phyloP scores from a whole-genome alignment of 2,113 vertebrate genomes.

The Xyliphius kryptos region DNA sequence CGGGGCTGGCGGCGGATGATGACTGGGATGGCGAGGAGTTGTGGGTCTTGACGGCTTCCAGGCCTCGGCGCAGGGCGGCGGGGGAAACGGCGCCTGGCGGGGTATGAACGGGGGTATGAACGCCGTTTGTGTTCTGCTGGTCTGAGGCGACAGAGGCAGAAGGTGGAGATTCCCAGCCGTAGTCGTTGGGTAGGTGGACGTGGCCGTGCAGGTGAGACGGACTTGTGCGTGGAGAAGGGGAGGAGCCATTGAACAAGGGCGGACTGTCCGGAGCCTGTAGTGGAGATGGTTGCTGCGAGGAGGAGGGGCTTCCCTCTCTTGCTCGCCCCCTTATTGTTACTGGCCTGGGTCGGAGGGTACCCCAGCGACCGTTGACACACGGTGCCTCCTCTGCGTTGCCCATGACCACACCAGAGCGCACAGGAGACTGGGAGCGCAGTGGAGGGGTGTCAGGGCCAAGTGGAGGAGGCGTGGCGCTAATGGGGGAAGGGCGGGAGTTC shows the following conservation, averaged over 20 bases:
- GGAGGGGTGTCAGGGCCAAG: slow-evolving; percentile 80
- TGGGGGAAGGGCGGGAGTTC: slow-evolving; percentile 93
- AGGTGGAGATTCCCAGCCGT: slow-evolving; percentile 78
- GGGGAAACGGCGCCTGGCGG: slow-evolving; percentile 84
- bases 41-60: slow-evolving; percentile 85
- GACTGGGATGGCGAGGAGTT: slow-evolving; percentile 55
- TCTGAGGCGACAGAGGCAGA: slow-evolving; percentile 62
- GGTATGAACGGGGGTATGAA: slow-evolving; percentile 83
- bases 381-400: slow-evolving; percentile 80
- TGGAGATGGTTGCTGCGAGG: slow-evolving; percentile 72
- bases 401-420: slow-evolving; percentile 65
- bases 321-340: slow-evolving; percentile 65
- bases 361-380: slow-evolving; percentile 95
- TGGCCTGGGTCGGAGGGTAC: slow-evolving; percentile 80
- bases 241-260: slow-evolving; percentile 82
- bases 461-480: slow-evolving; percentile 86
- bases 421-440: slow-evolving; percentile 85
- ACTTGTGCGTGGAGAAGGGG: slow-evolving; percentile 76
- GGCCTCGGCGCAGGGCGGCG: slow-evolving; percentile 75
- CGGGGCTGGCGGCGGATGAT: slow-evolving; percentile 55
- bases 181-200: slow-evolving; percentile 64
- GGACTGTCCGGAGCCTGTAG: slow-evolving; percentile 74
- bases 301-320: slow-evolving; percentile 85
- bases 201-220: slow-evolving; percentile 65
- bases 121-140: slow-evolving; percentile 79